Base-by-base conservation (phyloP, 2,113 vertebrate species). In the Barbus barbus region DNA sequence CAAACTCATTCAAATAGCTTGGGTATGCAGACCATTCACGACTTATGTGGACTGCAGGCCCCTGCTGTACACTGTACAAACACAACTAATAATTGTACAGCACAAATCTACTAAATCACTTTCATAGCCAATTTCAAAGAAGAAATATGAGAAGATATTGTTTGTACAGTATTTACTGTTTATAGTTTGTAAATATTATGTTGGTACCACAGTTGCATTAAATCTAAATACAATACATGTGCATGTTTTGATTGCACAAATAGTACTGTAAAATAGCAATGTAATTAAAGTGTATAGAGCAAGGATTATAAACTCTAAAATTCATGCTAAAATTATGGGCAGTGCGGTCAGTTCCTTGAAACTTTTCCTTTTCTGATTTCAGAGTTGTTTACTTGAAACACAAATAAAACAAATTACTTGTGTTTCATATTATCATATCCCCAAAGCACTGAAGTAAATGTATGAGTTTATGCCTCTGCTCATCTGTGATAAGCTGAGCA, bases 401-500 rank as follows among this genome's bases (percentile, higher is more conserved):
- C 78, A 48, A 41, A 56, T 22, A 24, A 51, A 41, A 18, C 76
- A 60, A 56, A n/a, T 26, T 0, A 63, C 36, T 86, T 60, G 51
- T 18, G n/a, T 53, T 36, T 60, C 61, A 31, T 26, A 73, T 60
- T 74, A 53, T 26, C 16, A 78, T 65, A 20, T 44, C 12, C 28
- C 11, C 14, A 76, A 33, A 78, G 80, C 79, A 83, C 73, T 82
- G 75, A 78, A 85, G 71, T 77, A 74, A 83, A 86, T 81, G 31
- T 36, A 71, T 77, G 38, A 41, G 80, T 85, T 81, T 72, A 78
- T 75, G 83, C 83, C 56, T 76, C 83, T 88, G 56, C 78, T 73
- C 13, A 46, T 65, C 78, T 72, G 73, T 90, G 90, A 93, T 91
- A 77, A 92, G 93, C 91, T 86, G 86, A 53, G 9, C 24, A 18